Evolutionary conservation across 2,888 invertebrate genomes (phyloP).

Genomic region (Thelaira solivaga): DNA sequence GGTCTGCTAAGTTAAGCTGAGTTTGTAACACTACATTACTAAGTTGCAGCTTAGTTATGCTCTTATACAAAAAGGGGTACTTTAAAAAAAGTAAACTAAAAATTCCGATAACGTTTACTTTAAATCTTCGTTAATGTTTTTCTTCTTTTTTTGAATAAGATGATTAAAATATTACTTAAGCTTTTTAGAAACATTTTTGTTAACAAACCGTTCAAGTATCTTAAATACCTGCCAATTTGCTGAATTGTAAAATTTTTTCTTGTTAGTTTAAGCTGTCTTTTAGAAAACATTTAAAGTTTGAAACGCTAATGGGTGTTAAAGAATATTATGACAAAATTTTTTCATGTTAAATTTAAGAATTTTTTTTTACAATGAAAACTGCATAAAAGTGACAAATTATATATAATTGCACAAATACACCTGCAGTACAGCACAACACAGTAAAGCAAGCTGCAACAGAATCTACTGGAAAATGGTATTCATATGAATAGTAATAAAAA

Average conservation of each 20-base stretch:
- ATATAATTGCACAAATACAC: slow-evolving; percentile 53
- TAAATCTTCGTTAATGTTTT: no score
- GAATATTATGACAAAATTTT: slow-evolving; percentile 55
- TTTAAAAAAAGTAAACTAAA: no score
- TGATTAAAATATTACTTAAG: no score
- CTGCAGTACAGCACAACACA: not conserved
- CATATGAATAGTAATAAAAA: slow-evolving; percentile 32
- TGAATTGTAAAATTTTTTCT: not conserved
- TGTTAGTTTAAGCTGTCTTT: not conserved
- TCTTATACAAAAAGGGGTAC: no score
- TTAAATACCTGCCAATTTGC: not conserved
- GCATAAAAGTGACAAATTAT: slow-evolving; percentile 61
- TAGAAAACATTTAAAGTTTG: slow-evolving; percentile 32
- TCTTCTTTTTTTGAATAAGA: no score
- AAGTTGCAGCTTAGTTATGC: no score
- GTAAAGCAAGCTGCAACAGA: not conserved
- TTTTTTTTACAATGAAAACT: slow-evolving; percentile 44
- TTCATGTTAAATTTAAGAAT: slow-evolving; percentile 26
- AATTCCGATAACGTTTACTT: no score
- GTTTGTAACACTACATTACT: no score
- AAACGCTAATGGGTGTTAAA: slow-evolving; percentile 52
- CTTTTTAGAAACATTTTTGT: no score
- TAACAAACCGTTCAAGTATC: no score
- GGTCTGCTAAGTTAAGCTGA: no score
- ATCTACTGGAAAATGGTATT: not conserved